Evolutionary conservation across 2,888 invertebrate genomes (phyloP), one percentile per base, ranked within the genome.

Genomic region (Eudemis profundana): DNA sequence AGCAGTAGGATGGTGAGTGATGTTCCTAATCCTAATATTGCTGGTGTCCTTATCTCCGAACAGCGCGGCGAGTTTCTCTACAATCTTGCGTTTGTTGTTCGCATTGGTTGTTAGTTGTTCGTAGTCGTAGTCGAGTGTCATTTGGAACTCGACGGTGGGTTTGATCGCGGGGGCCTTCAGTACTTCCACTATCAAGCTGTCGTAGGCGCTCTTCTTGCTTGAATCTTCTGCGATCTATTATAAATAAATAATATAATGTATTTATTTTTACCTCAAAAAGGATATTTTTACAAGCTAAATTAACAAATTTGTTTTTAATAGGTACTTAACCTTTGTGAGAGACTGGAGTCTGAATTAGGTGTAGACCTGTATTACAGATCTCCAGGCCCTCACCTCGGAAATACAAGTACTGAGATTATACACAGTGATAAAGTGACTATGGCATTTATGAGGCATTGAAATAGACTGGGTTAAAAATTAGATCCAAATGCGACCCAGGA

Each of bases 101-200:
- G 97, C 95, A 61, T 95, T 95, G 77, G 95, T 94, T 0, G 93
- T 93, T 70, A 97, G 95, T 36, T 93, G 93, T 7, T 95, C 94
- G 81, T 94, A 95, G 0, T 94, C 93, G 50, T 94, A 94, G 71
- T 95, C 95, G 78, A 98, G 88, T 0, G 95, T 95, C 93, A 97
- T 95, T 70, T 95, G 95, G 86, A 97, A 97, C 80, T 97, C 96
- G 0, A 96, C 95, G 17, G 94, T 95, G 62, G 95, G 96, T 0
- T 93, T 92, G 65, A 93, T 93, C 49, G 93, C 92, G 0, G 94
- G 93, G 0, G 95, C 93, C 62, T 94, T 93, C 68, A 93, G 94
- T 0, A 96, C 97, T 64, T 95, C 95, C 1, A 97, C 96, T 66
- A 95, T 95, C 12, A 96, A 87, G 63, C 96, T 96, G 85, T 98